These are phyloP conservation scores for Tauraco hartlaubi DNA, from an alignment of 2,797 vertebrate species.

Conservation along the genomic window DNA sequence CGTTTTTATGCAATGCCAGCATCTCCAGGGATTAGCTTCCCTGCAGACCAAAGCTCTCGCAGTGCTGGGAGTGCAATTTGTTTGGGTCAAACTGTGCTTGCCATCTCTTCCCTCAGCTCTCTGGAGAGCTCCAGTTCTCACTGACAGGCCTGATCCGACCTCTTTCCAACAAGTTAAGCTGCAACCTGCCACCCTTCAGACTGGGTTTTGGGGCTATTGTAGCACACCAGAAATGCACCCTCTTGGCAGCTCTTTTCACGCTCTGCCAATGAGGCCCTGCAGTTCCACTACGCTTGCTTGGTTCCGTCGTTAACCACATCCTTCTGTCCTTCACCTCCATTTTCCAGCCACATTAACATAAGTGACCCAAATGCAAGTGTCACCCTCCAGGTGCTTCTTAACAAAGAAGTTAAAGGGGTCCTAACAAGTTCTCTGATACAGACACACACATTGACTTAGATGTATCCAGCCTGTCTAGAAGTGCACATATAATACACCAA, in stretches of 20 bases:
- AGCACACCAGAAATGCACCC: background rate
- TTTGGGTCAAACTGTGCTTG: background rate
- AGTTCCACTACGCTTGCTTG: rapidly evolving
- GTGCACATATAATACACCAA: background rate
- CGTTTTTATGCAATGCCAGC: constrained; percentile 6
- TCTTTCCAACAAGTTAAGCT: background rate
- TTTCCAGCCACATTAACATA: background rate
- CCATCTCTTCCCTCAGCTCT: background rate
- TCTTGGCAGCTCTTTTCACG: background rate
- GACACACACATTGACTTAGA: background rate
- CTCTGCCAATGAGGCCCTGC: background rate
- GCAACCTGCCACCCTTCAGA: background rate
- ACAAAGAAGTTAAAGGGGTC: background rate
- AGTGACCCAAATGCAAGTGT: background rate
- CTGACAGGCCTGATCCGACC: background rate
- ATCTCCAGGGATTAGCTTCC: constrained; percentile 14
- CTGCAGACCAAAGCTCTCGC: background rate
- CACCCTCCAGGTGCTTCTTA: background rate
- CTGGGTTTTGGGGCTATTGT: rapidly evolving
- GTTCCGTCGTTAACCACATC: background rate
- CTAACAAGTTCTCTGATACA: background rate
- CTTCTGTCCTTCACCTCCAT: background rate
- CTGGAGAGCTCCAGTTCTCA: background rate
- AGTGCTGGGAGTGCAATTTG: background rate
- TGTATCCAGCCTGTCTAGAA: background rate